Percentiles rank a stretch among this genome's conserved stretches.
These are phyloP conservation scores for Cercocebus atys DNA, from an alignment of 2,113 vertebrate genomes.

Conservation along the genomic window DNA sequence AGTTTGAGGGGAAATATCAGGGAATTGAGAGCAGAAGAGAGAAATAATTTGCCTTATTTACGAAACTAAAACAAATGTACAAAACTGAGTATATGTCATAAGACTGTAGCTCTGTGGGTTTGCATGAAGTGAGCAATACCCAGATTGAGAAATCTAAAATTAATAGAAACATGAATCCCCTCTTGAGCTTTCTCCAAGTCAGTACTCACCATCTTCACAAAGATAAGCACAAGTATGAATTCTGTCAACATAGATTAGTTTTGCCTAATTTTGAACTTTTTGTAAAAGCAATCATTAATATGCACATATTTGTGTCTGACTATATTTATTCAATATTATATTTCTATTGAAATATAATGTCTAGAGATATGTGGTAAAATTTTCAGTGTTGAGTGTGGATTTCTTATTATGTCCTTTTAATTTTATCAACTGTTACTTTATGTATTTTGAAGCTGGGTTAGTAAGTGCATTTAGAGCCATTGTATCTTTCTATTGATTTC, in stretches of 20 bases:
- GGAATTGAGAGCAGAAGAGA: not conserved
- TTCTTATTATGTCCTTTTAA: not conserved
- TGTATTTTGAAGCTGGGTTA: not conserved
- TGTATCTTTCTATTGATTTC: not conserved
- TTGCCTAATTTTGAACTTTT: not conserved
- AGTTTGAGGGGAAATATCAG: not conserved
- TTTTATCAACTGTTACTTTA: not conserved
- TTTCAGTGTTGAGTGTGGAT: not conserved
- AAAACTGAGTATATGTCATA: accelerated
- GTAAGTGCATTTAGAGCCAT: not conserved
- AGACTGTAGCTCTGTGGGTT: not conserved
- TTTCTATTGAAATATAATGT: not conserved
- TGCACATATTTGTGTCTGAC: not conserved
- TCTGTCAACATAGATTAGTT: no score
- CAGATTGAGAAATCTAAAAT: not conserved
- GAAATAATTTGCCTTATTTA: not conserved
- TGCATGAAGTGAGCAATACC: accelerated
- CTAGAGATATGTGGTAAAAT: not conserved
- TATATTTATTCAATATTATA: not conserved
- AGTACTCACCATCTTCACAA: not conserved
- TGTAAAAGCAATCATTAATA: not conserved
- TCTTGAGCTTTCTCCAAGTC: not conserved
- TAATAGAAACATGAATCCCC: not conserved
- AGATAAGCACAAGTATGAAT: not conserved
- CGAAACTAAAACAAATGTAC: not conserved